Percentiles rank a stretch among this genome's conserved stretches.
Conservation (phyloP, 1,140 invertebrate species). For the Belonocnema kinseyi region DNA sequence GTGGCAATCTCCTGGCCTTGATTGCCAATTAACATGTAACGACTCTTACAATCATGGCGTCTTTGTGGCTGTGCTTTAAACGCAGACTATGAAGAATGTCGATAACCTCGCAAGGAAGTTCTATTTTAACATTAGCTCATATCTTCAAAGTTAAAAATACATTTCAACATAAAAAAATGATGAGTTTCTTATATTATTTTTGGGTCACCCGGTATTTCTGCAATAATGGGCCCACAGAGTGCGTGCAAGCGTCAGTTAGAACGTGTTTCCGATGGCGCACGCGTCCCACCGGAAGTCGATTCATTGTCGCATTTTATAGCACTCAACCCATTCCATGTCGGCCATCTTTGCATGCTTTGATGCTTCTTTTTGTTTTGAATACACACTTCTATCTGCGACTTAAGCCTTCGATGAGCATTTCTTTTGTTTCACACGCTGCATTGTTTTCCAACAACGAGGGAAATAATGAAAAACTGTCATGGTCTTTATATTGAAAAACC, state of each 20-base stretch:
- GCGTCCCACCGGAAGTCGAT: conserved; percentile 36
- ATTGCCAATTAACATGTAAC: conserved; percentile 31
- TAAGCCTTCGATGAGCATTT: neutral
- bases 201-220: neutral
- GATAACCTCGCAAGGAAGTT: conserved; percentile 21
- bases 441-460: neutral
- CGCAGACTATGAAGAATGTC: neutral
- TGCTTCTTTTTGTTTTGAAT: neutral
- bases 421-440: neutral
- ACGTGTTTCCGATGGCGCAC: conserved; percentile 35
- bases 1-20: conserved; percentile 29
- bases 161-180: no score
- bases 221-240: conserved; percentile 1
- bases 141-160: conserved; percentile 5
- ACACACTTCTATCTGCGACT: neutral
- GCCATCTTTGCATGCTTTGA: neutral
- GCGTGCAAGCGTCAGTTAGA: neutral
- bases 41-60: conserved; percentile 7
- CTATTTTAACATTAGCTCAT: conserved; percentile 9
- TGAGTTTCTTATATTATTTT: neutral
- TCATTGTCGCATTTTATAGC: conserved; percentile 28
- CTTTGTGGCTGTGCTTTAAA: neutral
- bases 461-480: neutral
- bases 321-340: neutral
- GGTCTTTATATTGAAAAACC: neutral